Evolutionary conservation across 2,888 invertebrate species (phyloP).

Genomic region (Polyploca ridens): DNA sequence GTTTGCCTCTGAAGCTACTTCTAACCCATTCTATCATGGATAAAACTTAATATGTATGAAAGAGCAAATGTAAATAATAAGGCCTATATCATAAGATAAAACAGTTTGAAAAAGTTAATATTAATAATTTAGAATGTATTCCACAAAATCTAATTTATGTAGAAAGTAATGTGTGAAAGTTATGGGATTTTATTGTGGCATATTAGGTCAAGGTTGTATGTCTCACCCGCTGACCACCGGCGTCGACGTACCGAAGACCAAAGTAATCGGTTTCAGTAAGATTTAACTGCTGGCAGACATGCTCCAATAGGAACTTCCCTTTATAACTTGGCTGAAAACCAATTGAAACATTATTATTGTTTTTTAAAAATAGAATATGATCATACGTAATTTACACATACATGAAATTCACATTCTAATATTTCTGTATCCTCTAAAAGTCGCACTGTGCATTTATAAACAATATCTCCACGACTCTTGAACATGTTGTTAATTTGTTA

Average conservation of each 20-base stretch:
- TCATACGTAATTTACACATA: constrained; percentile 48
- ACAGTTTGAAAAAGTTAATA: no score
- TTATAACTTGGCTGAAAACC: constrained; percentile 92
- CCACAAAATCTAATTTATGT: neutral
- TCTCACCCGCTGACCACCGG: constrained; percentile 93
- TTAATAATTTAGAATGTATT: no score
- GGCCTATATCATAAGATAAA: no score
- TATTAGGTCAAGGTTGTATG: constrained; percentile 12
- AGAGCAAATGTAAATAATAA: no score
- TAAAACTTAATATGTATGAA: no score
- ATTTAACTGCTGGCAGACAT: constrained; percentile 95
- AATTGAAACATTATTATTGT: neutral
- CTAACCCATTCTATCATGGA: no score
- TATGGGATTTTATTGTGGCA: neutral
- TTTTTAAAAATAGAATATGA: constrained; percentile 12
- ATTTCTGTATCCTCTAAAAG: constrained; percentile 96
- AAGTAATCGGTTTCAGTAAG: constrained; percentile 97
- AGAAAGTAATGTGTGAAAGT: neutral
- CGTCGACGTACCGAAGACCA: constrained; percentile 96
- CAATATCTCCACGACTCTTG: constrained; percentile 90
- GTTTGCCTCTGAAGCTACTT: no score
- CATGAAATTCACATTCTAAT: constrained; percentile 95
- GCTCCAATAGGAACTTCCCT: constrained; percentile 94
- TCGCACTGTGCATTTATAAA: constrained; percentile 94
- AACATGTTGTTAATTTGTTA: constrained; percentile 73